A percentile compares a stretch with the other conserved stretches of the same genome.
Evolutionary conservation across 2,797 vertebrate genomes (phyloP).

Genomic region (Crypturellus tataupa): DNA sequence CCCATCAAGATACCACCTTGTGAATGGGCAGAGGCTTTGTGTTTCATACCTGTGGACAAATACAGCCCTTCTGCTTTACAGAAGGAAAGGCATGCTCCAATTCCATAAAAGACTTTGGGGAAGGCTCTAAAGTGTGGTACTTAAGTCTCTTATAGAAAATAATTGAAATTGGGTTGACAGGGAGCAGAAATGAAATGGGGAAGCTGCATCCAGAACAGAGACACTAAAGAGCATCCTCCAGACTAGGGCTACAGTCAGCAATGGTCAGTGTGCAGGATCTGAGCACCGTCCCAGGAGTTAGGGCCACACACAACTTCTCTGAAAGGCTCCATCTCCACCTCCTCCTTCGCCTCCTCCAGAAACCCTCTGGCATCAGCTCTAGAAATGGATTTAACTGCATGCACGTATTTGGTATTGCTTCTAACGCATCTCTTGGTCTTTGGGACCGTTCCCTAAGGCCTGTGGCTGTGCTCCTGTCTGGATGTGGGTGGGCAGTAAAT

Average conservation of each 20-base stretch:
- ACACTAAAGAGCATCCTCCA: not conserved
- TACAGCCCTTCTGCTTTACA: not conserved
- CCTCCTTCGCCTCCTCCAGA: not conserved
- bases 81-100: not conserved
- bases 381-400: not conserved
- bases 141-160: not conserved
- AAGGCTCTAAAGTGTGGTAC: not conserved
- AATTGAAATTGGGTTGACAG: not conserved
- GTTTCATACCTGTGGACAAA: not conserved
- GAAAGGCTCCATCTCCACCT: too few species aligned
- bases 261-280: not conserved
- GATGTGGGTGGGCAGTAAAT: rapidly evolving
- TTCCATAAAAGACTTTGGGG: not conserved
- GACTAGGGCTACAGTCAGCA: not conserved
- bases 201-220: not conserved
- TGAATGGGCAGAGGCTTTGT: not conserved
- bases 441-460: not conserved
- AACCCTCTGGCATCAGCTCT: not conserved
- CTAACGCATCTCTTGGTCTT: not conserved
- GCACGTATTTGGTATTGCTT: rapidly evolving
- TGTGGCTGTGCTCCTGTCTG: not conserved
- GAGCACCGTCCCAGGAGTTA: not conserved
- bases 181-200: not conserved
- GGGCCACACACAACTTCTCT: not conserved
- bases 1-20: not conserved